These are phyloP conservation scores for Araneus ventricosus DNA, from an alignment of 1,140 invertebrate species.

Conservation along the genomic window DNA sequence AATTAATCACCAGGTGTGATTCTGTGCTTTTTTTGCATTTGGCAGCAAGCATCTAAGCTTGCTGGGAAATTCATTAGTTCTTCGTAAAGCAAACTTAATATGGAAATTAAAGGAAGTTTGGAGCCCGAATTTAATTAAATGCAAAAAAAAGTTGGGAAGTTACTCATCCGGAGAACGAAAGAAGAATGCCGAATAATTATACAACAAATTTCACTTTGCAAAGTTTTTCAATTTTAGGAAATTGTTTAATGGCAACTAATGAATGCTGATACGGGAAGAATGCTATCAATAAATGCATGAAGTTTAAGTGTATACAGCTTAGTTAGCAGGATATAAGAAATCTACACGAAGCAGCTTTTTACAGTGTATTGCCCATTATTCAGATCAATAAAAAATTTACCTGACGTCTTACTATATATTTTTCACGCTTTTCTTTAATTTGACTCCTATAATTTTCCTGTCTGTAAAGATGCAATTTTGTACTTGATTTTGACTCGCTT, in stretches of 20 bases:
- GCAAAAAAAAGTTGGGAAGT: not conserved
- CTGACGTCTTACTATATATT: no score
- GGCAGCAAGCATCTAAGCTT: not conserved
- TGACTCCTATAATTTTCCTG: no score
- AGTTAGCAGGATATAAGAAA: no score
- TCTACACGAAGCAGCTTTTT: no score
- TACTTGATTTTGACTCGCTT: no score
- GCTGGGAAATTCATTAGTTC: conserved; percentile 10
- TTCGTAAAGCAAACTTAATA: not conserved
- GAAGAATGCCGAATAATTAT: not conserved
- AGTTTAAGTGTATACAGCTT: no score
- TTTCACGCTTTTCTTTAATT: no score
- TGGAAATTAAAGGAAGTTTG: conserved; percentile 14
- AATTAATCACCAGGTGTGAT: conserved; percentile 17
- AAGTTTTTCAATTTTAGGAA: not conserved
- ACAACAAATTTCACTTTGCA: not conserved
- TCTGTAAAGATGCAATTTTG: no score
- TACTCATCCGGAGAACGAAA: not conserved
- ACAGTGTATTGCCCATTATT: no score
- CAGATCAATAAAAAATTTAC: no score
- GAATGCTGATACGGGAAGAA: not conserved
- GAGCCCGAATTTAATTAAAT: not conserved
- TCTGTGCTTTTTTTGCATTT: not conserved
- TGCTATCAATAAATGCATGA: no score
- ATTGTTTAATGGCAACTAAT: not conserved